Evolutionary conservation across 2,113 vertebrate species (phyloP).

Genomic region (Phylloscopus whistleri): DNA sequence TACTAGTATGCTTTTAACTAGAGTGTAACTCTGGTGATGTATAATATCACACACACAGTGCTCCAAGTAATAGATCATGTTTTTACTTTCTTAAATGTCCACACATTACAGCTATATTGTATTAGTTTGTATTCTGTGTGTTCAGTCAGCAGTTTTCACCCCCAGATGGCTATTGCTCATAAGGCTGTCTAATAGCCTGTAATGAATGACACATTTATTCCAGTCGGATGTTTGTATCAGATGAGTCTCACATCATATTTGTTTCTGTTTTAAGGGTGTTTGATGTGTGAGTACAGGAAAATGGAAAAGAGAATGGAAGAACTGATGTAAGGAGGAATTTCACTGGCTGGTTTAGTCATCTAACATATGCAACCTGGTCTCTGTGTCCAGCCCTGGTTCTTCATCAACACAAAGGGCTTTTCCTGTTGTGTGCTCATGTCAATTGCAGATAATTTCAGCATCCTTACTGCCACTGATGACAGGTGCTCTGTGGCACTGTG

Average conservation of each 20-base stretch:
- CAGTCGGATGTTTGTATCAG: not conserved
- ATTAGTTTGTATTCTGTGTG: not conserved
- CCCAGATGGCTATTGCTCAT: not conserved
- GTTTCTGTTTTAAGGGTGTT: not conserved
- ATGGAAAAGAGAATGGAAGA: not conserved
- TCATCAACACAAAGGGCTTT: not conserved
- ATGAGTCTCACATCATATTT: not conserved
- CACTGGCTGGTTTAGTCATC: not conserved
- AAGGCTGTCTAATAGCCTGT: not conserved
- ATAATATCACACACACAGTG: too few relatives aligned
- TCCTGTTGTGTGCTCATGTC: not conserved
- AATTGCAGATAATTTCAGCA: not conserved
- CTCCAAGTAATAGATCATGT: not conserved
- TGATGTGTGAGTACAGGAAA: not conserved
- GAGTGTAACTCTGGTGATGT: not conserved
- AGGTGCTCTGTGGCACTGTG: not conserved
- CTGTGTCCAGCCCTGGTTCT: not conserved
- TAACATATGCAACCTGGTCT: not conserved
- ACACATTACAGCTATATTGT: accelerated
- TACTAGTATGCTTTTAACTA: not conserved
- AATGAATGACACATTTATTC: not conserved
- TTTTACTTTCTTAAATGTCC: not conserved
- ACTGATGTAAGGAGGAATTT: not conserved
- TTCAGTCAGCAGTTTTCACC: not conserved
- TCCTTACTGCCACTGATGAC: not conserved